These are phyloP conservation scores for Phalloptychus januarius DNA, from an alignment of 2,797 vertebrate species.

Conservation along the genomic window DNA sequence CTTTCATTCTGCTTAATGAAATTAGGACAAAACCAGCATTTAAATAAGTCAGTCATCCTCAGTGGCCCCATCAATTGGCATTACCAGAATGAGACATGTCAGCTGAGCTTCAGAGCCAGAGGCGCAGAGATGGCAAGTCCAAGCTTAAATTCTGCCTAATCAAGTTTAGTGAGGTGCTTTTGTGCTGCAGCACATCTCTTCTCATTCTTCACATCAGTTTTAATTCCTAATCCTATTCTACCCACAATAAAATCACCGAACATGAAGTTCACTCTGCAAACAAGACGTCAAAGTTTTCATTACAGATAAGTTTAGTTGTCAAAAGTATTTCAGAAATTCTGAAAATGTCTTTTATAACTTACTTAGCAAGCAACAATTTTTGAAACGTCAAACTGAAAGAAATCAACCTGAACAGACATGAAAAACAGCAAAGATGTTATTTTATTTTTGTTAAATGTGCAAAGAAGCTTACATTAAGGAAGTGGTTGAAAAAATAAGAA, in stretches of 20 bases:
- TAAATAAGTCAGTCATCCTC: conserved; percentile 1
- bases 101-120: conserved; percentile 12
- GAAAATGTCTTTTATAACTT: not conserved
- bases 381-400: not conserved
- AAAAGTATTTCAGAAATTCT: not conserved
- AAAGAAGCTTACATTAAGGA: not conserved
- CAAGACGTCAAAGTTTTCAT: not conserved
- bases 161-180: conserved; percentile 2
- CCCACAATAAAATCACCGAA: not conserved
- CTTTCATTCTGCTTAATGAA: not conserved
- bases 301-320: not conserved
- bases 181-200: not conserved
- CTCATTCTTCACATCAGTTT: not conserved
- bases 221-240: not conserved
- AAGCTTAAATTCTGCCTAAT: conserved; percentile 1
- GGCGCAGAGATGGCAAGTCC: conserved; percentile 5
- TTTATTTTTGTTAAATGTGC: not conserved
- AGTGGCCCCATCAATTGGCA: not conserved
- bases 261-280: not conserved
- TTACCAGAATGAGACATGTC: conserved; percentile 13
- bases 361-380: not conserved
- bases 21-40: not conserved
- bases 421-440: not conserved
- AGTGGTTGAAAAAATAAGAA: not conserved
- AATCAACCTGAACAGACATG: not conserved